Evolutionary conservation across 2,113 vertebrate species (phyloP), one percentile per base, ranked within the genome.

Genomic region (Nyctibius bracteatus): DNA sequence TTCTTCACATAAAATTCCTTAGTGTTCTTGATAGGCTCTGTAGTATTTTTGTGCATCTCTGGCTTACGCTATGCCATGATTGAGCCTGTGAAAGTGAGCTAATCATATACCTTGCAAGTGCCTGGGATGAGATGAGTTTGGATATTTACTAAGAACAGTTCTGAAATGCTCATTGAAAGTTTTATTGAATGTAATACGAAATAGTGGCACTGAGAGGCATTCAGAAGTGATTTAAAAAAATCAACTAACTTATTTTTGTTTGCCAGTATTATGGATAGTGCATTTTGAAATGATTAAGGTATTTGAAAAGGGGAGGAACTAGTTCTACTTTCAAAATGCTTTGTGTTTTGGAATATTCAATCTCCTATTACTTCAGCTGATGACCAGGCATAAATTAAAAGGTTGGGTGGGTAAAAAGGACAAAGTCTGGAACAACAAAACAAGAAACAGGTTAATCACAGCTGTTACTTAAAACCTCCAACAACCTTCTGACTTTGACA

Each of bases 31-130:
- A 35, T 18, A 57, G 51, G 3, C 8, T 28, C 2, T 47, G 27
- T 31, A 33, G 12, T 58, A 4, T 55, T 66, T 90, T 57, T 70
- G n/a, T 73, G 19, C 1, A 1, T 58, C 17, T 72, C 30, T 79
- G 47, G 23, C 33, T 90, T 78, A 47, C 0, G 0, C 25, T 58
- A 0, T 63, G 67, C n/a, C 31, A 22, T 1, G 2, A 44, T n/a
- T 72, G 52, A 77, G 20, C 18, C 81, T 14, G 3, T 71, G 22
- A 31, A 74, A 70, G 31, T n/a, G 35, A 73, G 12, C 25, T 88
- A 46, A 70, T 68, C 15, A 5, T 54, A 54, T 6, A n/a, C 27
- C 37, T 66, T 87, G 22, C 39, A 59, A 65, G 30, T 54, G 39
- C 33, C n/a, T 67, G 43, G 20, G 23, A 30, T 88, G 14, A 83